Evolutionary conservation across 2,888 invertebrate species (phyloP), one percentile per base, ranked within the genome.

Genomic region (Dendrolimus houi): DNA sequence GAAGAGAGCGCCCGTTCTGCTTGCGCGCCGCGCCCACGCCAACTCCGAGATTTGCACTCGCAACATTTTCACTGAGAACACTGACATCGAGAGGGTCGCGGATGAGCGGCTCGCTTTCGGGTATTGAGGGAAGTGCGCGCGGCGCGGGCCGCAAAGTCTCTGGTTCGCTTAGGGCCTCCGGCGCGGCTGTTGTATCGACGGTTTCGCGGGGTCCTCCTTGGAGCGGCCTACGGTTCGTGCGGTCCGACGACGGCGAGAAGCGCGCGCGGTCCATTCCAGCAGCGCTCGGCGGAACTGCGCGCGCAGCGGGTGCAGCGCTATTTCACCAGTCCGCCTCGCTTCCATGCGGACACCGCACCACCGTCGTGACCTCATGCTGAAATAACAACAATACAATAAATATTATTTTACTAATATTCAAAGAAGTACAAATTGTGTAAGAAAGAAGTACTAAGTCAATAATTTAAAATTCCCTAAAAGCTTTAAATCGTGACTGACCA

Each of bases 331-430:
- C 72, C 85, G 83, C 83, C 83, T 79, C 79, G 83, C 87, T 87
- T 83, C 88, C 89, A 88, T 89, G 86, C 89, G 89, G 85, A 76
- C 77, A 80, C 84, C 81, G 79, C 87, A 81, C 77, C 83, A 73
- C 83, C 85, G 82, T 75, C 85, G 83, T 78, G 87, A 88, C 87
- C 85, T 90, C 89, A 90, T 90, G 87, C 89, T 90, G 86, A 7
- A 83, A 87, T 67, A 71, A 69, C 14, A 9, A 62, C 52, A 58
- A 40, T 9, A 53, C 42, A 53, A 13, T 1, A 9, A 3, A 41
- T 14, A 40, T 47, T 29, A 9, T 3, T 52, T 52, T 42, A 8
- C 13, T 14, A 10, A 47, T 12, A 13, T 12, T n/a, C 8, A 14
- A 29, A 47, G 12, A n/a, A 42, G 42, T 14, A 29, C 3, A 29